These are phyloP conservation scores for Chymomyza amoena DNA, from an alignment of 2,888 invertebrate species.

Conservation along the genomic window DNA sequence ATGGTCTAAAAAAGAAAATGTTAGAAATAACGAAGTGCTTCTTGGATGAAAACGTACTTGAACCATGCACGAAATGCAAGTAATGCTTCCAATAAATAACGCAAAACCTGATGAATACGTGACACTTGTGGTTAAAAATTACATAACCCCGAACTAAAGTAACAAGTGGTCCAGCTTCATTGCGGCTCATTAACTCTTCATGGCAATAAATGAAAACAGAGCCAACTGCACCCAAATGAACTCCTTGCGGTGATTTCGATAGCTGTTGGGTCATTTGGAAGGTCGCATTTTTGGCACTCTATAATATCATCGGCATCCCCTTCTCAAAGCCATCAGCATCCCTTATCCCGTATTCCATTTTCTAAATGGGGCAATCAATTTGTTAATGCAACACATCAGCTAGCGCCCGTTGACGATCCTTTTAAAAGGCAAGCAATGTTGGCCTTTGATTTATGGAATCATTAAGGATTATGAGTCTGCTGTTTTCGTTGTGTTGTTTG, in stretches of 20 bases:
- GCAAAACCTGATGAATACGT: conserved; percentile 59
- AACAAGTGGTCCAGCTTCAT: conserved; percentile 59
- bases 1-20: conserved; percentile 15
- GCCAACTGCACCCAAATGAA: conserved; percentile 26
- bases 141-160: conserved; percentile 43
- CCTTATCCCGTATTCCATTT: conserved; percentile 31
- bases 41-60: conserved; percentile 26
- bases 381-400: conserved; percentile 41
- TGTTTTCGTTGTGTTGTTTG: conserved; percentile 27
- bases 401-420: conserved; percentile 57
- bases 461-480: conserved; percentile 51
- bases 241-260: conserved; percentile 22
- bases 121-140: conserved; percentile 62
- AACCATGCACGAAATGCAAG: conserved; percentile 35
- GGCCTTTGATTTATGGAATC: conserved; percentile 51
- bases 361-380: conserved; percentile 49
- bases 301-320: neutral
- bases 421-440: conserved; percentile 35
- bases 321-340: conserved; percentile 42
- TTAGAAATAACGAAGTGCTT: too few species aligned
- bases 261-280: conserved; percentile 1
- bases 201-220: conserved; percentile 53
- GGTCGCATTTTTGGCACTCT: neutral
- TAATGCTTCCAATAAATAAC: conserved; percentile 50
- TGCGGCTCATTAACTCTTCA: conserved; percentile 75